Evolutionary conservation across 2,797 vertebrate species (phyloP).

Genomic region (Rousettus madagascariensis): DNA sequence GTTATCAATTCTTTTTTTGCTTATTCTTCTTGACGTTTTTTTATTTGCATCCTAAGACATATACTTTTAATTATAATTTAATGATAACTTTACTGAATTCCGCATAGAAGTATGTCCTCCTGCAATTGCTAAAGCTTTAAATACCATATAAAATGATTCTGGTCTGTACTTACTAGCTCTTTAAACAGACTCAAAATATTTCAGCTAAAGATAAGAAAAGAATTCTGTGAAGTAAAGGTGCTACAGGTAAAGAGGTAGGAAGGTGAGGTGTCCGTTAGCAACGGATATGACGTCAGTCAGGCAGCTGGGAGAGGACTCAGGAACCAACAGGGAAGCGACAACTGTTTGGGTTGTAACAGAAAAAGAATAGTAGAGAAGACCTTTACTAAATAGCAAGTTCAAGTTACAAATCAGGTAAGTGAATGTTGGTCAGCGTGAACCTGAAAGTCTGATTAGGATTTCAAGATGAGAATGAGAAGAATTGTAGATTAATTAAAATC

Average conservation of each 20-base stretch:
- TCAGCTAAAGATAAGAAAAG: background rate
- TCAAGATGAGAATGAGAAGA: constrained; percentile 13
- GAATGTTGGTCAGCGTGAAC: background rate
- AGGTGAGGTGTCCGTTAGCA: background rate
- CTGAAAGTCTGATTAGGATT: constrained; percentile 21
- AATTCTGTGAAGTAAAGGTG: background rate
- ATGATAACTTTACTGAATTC: background rate
- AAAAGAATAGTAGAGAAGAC: background rate
- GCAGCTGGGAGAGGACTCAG: background rate
- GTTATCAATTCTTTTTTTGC: background rate
- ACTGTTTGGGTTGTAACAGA: background rate
- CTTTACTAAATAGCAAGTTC: background rate
- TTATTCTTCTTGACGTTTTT: background rate
- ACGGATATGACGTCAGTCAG: background rate
- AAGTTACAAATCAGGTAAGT: background rate
- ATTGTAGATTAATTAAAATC: background rate
- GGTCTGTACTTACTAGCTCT: background rate
- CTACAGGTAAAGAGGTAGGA: background rate
- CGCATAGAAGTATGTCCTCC: background rate
- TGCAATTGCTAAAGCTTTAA: background rate
- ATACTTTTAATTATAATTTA: constrained; percentile 41
- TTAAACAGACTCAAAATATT: background rate
- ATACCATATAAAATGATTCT: background rate
- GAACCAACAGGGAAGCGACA: background rate
- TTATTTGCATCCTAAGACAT: background rate